Percentiles rank a stretch among this genome's conserved stretches.
Evolutionary conservation across 2,797 vertebrate species (phyloP).

Genomic region (Ctenopoma kingsleyae): DNA sequence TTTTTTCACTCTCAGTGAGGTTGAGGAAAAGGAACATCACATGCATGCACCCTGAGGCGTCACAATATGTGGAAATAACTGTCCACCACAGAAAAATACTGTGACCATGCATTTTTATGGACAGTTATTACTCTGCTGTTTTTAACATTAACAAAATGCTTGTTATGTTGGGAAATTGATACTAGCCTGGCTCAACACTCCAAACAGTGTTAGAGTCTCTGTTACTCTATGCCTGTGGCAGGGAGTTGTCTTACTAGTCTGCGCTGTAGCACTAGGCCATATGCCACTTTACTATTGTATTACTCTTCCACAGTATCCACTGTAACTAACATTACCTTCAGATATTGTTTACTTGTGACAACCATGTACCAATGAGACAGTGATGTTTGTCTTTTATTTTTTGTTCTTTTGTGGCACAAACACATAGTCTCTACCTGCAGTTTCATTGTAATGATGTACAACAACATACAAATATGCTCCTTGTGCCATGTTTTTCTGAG

Average conservation of each 20-base stretch:
- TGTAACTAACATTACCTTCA: constrained; percentile 29
- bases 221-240: constrained; percentile 14
- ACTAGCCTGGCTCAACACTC: too few relatives aligned
- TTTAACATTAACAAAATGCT: too few relatives aligned
- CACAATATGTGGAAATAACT: too few relatives aligned
- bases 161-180: too few relatives aligned
- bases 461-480: background rate
- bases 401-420: background rate
- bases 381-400: background rate
- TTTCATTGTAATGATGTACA: background rate
- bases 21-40: background rate
- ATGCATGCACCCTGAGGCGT: too few relatives aligned
- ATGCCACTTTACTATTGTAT: constrained; percentile 63
- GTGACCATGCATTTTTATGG: too few relatives aligned
- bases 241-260: constrained; percentile 33
- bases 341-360: constrained; percentile 22
- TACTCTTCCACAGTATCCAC: constrained; percentile 40
- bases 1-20: background rate
- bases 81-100: too few relatives aligned
- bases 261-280: constrained; percentile 36
- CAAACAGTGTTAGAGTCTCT: constrained; percentile 11
- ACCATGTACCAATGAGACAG: background rate
- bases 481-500: too few relatives aligned
- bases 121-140: too few relatives aligned
- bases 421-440: background rate